Percentiles rank a stretch among this genome's conserved stretches.
These are phyloP conservation scores for Embidobia sp. DNA, from an alignment of 2,888 invertebrate species.

Conservation along the genomic window DNA sequence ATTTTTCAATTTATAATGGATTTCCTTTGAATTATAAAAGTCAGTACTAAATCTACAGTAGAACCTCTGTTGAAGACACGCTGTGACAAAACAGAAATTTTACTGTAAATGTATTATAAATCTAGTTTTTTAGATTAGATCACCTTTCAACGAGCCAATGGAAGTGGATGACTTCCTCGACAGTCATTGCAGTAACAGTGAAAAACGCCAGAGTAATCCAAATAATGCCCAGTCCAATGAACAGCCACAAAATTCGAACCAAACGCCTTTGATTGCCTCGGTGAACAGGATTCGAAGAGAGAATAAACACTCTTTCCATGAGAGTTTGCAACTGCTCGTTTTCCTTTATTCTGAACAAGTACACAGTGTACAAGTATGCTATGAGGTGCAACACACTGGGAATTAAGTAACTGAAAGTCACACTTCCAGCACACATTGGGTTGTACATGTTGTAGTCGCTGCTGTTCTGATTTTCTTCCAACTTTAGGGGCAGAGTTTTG, in stretches of 20 bases:
- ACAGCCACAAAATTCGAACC: constrained; percentile 88
- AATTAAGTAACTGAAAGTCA: constrained; percentile 87
- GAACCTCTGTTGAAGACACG: too few species aligned
- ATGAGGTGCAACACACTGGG: constrained; percentile 88
- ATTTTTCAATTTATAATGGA: too few species aligned
- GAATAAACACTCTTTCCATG: constrained; percentile 90
- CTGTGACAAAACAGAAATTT: too few species aligned
- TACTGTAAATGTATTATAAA: too few species aligned
- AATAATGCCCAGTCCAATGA: constrained; percentile 86
- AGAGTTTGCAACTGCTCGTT: constrained; percentile 92
- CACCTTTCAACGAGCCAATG: constrained; percentile 86
- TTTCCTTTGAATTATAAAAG: too few species aligned
- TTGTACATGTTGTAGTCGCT: constrained; percentile 83
- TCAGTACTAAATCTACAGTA: too few species aligned
- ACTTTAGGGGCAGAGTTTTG: constrained; percentile 76
- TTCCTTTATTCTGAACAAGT: constrained; percentile 88
- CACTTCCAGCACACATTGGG: constrained; percentile 87
- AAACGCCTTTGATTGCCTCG: constrained; percentile 86
- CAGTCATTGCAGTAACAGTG: constrained; percentile 86
- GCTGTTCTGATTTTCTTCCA: constrained; percentile 62
- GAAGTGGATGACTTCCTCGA: constrained; percentile 84
- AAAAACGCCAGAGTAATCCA: constrained; percentile 88
- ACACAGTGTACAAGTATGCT: constrained; percentile 88
- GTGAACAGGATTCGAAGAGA: constrained; percentile 87
- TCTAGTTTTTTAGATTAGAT: too few species aligned